phyloP scores from a whole-genome alignment of 2,797 vertebrate species.

The Sebastes taczanowskii region DNA sequence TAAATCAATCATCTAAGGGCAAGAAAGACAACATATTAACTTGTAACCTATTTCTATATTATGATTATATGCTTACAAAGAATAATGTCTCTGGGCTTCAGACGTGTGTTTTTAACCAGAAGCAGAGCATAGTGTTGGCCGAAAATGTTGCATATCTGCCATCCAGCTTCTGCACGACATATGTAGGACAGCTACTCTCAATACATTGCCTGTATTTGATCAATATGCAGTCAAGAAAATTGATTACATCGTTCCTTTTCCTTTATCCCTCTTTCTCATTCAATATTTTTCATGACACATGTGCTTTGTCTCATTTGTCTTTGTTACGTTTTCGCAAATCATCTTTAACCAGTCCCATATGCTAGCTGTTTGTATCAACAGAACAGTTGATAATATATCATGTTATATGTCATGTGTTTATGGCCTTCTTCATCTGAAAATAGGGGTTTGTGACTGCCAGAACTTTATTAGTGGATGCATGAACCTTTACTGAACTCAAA shows the following conservation, averaged over 20 bases:
- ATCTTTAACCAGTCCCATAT: constrained; percentile 24
- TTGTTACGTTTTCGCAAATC: not conserved
- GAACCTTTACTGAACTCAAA: constrained; percentile 10
- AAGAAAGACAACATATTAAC: not conserved
- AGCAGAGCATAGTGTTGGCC: not conserved
- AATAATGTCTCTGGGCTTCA: not conserved
- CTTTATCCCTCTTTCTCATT: not conserved
- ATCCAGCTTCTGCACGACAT: not conserved
- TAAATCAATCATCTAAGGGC: not conserved
- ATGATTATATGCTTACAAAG: not conserved
- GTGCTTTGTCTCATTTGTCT: not conserved
- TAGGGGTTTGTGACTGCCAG: not conserved
- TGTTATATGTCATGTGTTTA: not conserved
- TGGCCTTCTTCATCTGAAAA: not conserved
- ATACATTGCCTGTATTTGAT: not conserved
- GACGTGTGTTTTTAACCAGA: not conserved
- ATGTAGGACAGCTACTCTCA: not conserved
- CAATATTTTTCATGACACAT: not conserved
- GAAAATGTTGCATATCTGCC: not conserved
- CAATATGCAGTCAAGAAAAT: not conserved
- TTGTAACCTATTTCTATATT: not conserved
- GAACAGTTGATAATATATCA: constrained; percentile 17
- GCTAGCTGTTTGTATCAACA: constrained; percentile 19
- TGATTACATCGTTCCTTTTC: not conserved
- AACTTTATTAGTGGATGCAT: not conserved